These are phyloP conservation scores for Kryptolebias marmoratus DNA, from an alignment of 2,113 vertebrate species.

Conservation along the genomic window DNA sequence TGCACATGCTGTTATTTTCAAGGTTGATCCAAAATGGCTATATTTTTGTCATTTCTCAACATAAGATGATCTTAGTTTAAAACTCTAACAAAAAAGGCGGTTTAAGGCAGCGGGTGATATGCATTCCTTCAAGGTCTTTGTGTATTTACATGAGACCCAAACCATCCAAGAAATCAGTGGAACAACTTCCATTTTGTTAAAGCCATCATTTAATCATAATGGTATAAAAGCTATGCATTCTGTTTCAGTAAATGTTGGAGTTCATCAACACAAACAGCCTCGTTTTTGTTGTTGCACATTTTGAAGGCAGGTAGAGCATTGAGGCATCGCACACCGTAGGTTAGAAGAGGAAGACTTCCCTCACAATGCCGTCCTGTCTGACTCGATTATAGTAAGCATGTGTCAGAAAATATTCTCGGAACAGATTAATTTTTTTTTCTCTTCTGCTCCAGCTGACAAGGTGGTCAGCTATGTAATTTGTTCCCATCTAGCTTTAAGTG, in stretches of 20 bases:
- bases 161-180: too few species aligned
- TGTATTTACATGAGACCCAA: too few species aligned
- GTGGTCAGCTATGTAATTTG: conserved; percentile 66
- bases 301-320: background rate
- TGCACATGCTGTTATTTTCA: too few species aligned
- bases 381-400: conserved; percentile 42
- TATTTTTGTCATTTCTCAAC: too few species aligned
- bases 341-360: conserved; percentile 30
- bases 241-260: background rate
- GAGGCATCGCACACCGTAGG: background rate
- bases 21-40: too few species aligned
- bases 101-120: too few species aligned
- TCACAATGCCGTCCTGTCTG: conserved; percentile 39
- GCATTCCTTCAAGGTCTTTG: too few species aligned
- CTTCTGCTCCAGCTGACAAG: conserved; percentile 44
- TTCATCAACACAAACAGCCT: background rate
- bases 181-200: too few species aligned
- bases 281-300: background rate
- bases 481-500: conserved; percentile 59
- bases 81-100: too few species aligned
- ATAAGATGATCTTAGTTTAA: too few species aligned
- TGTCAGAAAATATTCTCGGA: conserved; percentile 47
- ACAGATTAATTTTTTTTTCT: conserved; percentile 53
- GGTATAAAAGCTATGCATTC: background rate
- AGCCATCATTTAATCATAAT: too few species aligned